Conservation (phyloP, 1,140 invertebrate genomes). For the Drosophila kanapiae region DNA sequence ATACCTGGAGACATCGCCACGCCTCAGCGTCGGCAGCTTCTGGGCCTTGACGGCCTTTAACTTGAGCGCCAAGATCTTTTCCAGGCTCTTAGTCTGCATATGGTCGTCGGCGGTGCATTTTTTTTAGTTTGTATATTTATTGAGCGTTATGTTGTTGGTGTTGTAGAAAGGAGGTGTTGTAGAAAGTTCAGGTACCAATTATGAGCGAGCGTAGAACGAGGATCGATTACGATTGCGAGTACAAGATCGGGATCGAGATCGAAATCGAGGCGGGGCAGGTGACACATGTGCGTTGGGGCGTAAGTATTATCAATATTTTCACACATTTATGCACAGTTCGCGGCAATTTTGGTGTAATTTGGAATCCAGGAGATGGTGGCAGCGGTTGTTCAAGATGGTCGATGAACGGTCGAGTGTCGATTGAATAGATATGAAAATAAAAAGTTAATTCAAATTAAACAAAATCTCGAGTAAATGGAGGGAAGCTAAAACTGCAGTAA, state of each 20-base stretch:
- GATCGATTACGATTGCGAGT: slow-evolving; percentile 11
- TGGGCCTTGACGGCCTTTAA: slow-evolving; percentile 89
- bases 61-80: slow-evolving; percentile 89
- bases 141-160: slow-evolving; percentile 25
- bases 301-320: slow-evolving; percentile 56
- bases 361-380: slow-evolving; percentile 46
- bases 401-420: slow-evolving; percentile 38
- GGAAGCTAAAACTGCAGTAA: slow-evolving; percentile 14
- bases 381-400: slow-evolving; percentile 42
- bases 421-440: slow-evolving; percentile 43
- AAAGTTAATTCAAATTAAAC: slow-evolving; percentile 37
- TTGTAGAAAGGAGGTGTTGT: slow-evolving; percentile 62
- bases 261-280: slow-evolving; percentile 49
- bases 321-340: slow-evolving; percentile 52
- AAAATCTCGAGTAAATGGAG: slow-evolving; percentile 11
- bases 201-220: slow-evolving; percentile 51
- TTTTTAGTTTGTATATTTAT: neutral
- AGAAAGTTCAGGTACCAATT: slow-evolving; percentile 47
- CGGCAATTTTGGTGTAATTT: slow-evolving; percentile 59
- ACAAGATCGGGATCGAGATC: too few species aligned
- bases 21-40: slow-evolving; percentile 90
- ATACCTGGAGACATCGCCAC: slow-evolving; percentile 91
- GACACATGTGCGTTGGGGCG: slow-evolving; percentile 66
- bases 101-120: slow-evolving; percentile 25
- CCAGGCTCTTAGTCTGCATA: slow-evolving; percentile 87